Evolutionary conservation across 2,113 vertebrate genomes (phyloP).

Genomic region (Paramormyrops kingsleyae): DNA sequence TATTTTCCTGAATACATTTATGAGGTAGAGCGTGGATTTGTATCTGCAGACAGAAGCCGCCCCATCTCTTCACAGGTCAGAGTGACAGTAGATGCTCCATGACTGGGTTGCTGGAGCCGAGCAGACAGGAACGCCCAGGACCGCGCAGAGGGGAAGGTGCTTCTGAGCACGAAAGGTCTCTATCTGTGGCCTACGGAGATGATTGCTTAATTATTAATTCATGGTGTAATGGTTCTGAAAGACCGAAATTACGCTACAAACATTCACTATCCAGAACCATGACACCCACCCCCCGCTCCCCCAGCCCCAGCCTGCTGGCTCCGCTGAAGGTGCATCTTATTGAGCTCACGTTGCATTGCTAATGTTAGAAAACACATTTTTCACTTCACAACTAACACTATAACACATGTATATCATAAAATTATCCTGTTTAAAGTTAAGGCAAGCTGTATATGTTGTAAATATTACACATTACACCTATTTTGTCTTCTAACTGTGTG

Average conservation of each 20-base stretch:
- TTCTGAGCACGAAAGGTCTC: conserved; percentile 11
- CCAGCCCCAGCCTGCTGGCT: no score
- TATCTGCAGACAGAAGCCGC: background rate
- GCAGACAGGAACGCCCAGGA: background rate
- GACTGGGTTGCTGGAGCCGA: background rate
- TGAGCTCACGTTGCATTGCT: background rate
- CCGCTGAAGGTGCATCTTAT: no score
- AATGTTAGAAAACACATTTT: no score
- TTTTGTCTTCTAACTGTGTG: background rate
- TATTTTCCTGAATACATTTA: background rate
- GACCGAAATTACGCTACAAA: background rate
- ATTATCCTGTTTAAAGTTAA: background rate
- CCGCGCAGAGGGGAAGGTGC: background rate
- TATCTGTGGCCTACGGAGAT: background rate
- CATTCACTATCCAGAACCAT: background rate
- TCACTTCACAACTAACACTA: no score
- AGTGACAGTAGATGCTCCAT: background rate
- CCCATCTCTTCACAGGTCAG: background rate
- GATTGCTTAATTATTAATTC: background rate
- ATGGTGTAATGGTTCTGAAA: background rate
- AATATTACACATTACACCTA: background rate
- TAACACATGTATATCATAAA: no score
- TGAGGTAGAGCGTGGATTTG: background rate
- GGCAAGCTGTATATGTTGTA: background rate
- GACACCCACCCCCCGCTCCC: background rate